Base-by-base conservation (phyloP, 1,140 invertebrate genomes). In the Heliconius himera region DNA sequence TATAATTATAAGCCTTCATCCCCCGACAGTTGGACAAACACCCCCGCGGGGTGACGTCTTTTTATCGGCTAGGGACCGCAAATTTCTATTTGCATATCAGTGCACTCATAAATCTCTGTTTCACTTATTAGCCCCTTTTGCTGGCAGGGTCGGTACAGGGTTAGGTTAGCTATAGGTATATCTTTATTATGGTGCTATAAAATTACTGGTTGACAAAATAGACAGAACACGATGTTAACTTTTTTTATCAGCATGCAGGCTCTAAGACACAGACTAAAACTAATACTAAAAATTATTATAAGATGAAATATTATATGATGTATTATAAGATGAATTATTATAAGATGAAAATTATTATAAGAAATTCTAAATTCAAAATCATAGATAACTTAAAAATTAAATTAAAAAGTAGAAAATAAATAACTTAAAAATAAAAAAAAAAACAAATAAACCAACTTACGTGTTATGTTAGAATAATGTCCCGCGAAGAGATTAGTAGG, bases 71-170 rank as follows among this genome's bases (percentile, higher is more conserved):
- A 83, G 91, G 91, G 92, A 91, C 90, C 90, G 89, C 88, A 92
- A 91, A 92, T 91, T 94, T 94, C 89, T 93, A 94, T 94, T 94
- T 94, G 91, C 93, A 94, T 94, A 94, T 94, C 93, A 93, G 87
- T 87, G 87, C 84, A 85, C 86, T 90, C 91, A 93, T 93, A 94
- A 94, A 94, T 94, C 93, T 93, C 88, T 87, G 92, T 91, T 94
- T 93, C 90, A 94, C 91, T 94, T 94, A 93, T 94, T 94, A 93
- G 91, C 88, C 86, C 85, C 84, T 85, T 88, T 84, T 85, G 84
- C 70, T 29, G 70, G 70, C 79, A 82, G 86, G 90, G 88, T 85
- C 87, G 80, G 41, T 75, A 81, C 88, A 84, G 85, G 87, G 89
- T 90, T 91, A 88, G 80, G 51, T 76, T 33, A 38, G 46, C 73